Evolutionary conservation across 53 echinoderm and acorn worm genomes (phyloP).

Genomic region (Crossaster papposus): DNA sequence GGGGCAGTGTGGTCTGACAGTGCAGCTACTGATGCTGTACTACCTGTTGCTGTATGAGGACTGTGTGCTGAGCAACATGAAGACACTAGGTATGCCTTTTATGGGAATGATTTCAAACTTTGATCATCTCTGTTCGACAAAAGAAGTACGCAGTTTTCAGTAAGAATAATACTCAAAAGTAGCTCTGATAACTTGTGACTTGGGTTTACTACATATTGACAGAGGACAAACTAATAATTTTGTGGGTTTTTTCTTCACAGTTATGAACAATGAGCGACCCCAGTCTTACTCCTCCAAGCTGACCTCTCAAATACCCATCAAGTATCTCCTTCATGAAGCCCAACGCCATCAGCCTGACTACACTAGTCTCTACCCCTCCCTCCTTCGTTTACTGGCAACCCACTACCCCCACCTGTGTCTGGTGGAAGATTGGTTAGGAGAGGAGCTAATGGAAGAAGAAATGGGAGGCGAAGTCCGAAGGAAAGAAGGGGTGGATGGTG

Average conservation of each 20-base stretch:
- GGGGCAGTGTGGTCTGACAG: conserved; percentile 71
- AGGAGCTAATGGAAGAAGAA: conserved; percentile 77
- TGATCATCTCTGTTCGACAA: no score
- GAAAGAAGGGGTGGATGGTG: conserved; percentile 8
- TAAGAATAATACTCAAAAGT: no score
- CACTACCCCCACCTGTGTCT: conserved; percentile 98
- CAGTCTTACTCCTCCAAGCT: conserved; percentile 89
- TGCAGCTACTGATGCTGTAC: conserved; percentile 92
- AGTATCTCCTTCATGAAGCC: conserved; percentile 88
- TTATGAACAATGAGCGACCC: conserved; percentile 79
- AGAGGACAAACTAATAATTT: background rate
- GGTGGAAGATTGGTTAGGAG: conserved; percentile 95
- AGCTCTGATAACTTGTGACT: no score
- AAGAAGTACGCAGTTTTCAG: no score
- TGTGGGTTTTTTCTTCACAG: conserved; percentile 30
- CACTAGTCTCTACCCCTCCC: conserved; percentile 83
- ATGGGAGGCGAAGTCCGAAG: conserved; percentile 3
- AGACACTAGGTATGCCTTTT: conserved; percentile 75
- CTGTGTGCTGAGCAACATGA: conserved; percentile 90
- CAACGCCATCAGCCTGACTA: conserved; percentile 81
- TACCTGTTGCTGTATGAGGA: conserved; percentile 95
- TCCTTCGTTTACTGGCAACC: conserved; percentile 90
- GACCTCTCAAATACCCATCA: conserved; percentile 94
- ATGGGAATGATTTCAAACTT: background rate
- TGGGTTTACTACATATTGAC: no score